phyloP scores from a whole-genome alignment of 2,113 vertebrate genomes.

The Bolborhynchus lineola region DNA sequence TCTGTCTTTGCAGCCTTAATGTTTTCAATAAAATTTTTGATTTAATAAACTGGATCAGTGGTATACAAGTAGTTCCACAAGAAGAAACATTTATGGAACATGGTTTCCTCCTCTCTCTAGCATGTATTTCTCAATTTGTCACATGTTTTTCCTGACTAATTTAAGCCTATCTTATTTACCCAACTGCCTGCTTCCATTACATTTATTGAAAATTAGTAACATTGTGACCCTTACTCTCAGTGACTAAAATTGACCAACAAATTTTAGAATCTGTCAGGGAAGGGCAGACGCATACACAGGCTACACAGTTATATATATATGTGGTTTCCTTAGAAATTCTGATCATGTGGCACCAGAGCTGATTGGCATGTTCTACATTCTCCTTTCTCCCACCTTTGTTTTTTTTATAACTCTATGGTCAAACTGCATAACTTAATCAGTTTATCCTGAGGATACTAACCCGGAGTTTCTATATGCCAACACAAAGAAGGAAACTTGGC shows the following conservation, averaged over 20 bases:
- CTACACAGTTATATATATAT: fast-evolving
- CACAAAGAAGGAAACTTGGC: constrained; percentile 8
- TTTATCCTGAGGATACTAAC: neutral
- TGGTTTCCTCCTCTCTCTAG: neutral
- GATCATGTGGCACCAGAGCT: neutral
- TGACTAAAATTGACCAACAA: neutral
- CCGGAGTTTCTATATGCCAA: neutral
- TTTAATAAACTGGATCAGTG: neutral
- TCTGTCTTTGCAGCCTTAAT: neutral
- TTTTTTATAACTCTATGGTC: neutral
- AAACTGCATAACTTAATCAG: neutral
- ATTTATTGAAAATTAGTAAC: neutral
- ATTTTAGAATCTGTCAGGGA: neutral
- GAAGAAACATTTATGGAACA: neutral
- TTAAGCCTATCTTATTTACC: neutral
- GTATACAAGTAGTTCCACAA: neutral
- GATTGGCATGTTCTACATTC: neutral
- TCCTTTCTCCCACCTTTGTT: neutral
- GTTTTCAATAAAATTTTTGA: neutral
- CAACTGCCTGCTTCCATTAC: neutral
- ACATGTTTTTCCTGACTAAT: neutral
- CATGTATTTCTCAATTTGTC: neutral
- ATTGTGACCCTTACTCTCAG: neutral
- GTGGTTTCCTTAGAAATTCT: neutral
- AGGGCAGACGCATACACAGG: neutral